These are phyloP conservation scores for Carassius gibelio DNA, from an alignment of 2,113 vertebrate species.

Conservation along the genomic window DNA sequence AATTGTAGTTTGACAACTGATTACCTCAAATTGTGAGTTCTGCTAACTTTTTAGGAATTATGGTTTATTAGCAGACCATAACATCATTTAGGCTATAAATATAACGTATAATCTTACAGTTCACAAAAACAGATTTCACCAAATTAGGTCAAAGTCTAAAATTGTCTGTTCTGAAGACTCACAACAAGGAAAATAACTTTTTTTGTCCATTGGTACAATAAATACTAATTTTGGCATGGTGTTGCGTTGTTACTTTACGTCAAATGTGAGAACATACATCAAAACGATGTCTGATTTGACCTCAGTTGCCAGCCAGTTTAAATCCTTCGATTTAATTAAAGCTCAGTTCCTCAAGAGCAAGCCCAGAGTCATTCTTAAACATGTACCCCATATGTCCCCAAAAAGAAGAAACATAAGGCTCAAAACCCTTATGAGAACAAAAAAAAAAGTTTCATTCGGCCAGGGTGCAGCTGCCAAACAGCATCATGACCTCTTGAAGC, in stretches of 20 bases:
- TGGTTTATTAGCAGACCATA: neutral
- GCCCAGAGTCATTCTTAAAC: neutral
- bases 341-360: constrained; percentile 11
- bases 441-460: neutral
- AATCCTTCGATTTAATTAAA: neutral
- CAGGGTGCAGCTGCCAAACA: neutral
- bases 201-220: neutral
- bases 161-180: neutral
- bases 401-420: neutral
- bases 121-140: neutral
- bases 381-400: neutral
- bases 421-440: neutral
- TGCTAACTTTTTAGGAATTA: neutral
- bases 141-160: neutral
- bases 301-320: neutral
- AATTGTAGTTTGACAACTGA: too few species aligned
- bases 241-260: neutral
- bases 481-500: constrained; percentile 21
- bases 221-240: neutral
- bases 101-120: constrained; percentile 6
- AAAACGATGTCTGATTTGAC: neutral
- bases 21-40: neutral
- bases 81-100: neutral
- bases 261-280: constrained; percentile 7
- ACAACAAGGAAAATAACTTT: neutral